Percentiles rank a stretch among this genome's conserved stretches.
phyloP scores from a whole-genome alignment of 2,888 invertebrate genomes.

The Cheilosia pagana region DNA sequence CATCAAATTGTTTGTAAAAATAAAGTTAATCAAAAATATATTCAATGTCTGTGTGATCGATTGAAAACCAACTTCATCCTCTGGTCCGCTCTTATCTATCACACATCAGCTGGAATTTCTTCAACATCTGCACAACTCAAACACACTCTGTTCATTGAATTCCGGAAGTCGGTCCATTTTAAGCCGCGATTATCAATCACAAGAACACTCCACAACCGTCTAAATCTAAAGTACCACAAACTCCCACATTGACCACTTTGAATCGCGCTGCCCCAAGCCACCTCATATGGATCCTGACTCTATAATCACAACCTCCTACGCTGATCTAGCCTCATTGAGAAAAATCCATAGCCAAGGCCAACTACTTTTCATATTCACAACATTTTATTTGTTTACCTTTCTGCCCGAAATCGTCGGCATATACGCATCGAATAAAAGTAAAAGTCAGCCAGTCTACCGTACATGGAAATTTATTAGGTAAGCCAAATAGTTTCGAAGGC shows the following conservation, averaged over 20 bases:
- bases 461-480: neutral
- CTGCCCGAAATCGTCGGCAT: neutral
- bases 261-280: neutral
- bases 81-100: neutral
- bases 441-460: neutral
- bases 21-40: no score
- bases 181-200: neutral
- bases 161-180: neutral
- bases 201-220: neutral
- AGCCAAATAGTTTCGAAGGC: neutral
- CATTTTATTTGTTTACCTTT: slow-evolving; percentile 36
- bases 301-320: slow-evolving; percentile 12
- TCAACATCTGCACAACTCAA: neutral
- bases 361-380: neutral
- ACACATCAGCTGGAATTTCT: no score
- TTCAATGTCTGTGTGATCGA: no score
- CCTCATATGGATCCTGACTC: slow-evolving; percentile 1
- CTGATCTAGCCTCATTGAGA: slow-evolving; percentile 5
- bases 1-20: no score
- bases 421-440: slow-evolving; percentile 3
- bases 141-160: neutral
- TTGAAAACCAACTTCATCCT: no score
- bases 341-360: slow-evolving; percentile 6
- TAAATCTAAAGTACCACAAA: neutral
- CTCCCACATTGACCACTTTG: neutral